A percentile compares a stretch with the other conserved stretches of the same genome.
Evolutionary conservation across 1,140 invertebrate species (phyloP).

Genomic region (Drosophila equinoxialis): DNA sequence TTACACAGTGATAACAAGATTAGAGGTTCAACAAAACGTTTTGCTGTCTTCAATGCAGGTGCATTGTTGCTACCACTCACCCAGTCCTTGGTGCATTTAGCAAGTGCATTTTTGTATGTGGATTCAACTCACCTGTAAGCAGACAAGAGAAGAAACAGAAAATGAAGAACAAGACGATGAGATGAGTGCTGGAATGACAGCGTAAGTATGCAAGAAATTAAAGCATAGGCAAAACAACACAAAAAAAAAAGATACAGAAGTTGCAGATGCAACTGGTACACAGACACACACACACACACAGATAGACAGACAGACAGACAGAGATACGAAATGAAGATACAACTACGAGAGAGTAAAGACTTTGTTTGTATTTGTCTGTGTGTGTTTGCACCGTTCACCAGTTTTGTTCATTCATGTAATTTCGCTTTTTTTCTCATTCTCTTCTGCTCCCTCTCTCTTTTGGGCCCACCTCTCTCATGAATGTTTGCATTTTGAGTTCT

Average conservation of each 20-base stretch:
- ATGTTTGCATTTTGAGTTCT: conserved; percentile 2
- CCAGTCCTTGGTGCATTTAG: conserved; percentile 19
- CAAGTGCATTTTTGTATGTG: conserved; percentile 8
- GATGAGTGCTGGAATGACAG: conserved; percentile 8
- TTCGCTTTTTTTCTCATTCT: conserved; percentile 48
- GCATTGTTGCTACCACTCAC: conserved; percentile 11
- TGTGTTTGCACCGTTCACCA: background rate
- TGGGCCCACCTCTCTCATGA: background rate
- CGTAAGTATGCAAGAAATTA: conserved; percentile 41
- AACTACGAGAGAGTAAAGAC: conserved; percentile 7
- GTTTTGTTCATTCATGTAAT: conserved; percentile 67
- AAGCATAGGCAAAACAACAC: conserved; percentile 22
- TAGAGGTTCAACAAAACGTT: conserved; percentile 1
- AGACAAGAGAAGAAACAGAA: conserved; percentile 4
- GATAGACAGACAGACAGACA: conserved; percentile 19
- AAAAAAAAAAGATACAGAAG: conserved; percentile 1
- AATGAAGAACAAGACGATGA: background rate
- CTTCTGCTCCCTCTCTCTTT: too few species aligned
- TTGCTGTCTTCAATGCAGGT: conserved; percentile 12
- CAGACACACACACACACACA: conserved; percentile 21
- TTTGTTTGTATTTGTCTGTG: background rate
- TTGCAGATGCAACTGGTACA: conserved; percentile 9
- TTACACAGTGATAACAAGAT: conserved; percentile 17
- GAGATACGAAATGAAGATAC: conserved; percentile 27
- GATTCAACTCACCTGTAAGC: conserved; percentile 23